Evolutionary conservation across 2,113 vertebrate genomes (phyloP).

Genomic region (Pollimyrus isidori): DNA sequence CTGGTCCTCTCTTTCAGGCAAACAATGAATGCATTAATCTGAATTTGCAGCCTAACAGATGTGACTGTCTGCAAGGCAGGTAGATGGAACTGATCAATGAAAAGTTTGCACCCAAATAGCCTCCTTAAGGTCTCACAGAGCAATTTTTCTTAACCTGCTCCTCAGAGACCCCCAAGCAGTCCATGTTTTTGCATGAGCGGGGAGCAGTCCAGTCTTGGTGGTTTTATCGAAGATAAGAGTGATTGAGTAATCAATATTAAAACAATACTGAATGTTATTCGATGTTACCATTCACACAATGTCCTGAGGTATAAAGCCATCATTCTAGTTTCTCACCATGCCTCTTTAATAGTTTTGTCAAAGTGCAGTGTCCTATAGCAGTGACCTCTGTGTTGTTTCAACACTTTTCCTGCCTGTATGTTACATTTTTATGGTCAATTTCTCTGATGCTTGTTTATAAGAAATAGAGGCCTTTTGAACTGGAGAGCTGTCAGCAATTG

Average conservation of each 20-base stretch:
- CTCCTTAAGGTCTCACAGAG: not conserved
- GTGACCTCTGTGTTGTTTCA: not conserved
- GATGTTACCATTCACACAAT: not conserved
- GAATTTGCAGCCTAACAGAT: not conserved
- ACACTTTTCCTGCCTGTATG: not conserved
- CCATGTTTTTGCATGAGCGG: not conserved
- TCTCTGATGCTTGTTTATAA: not conserved
- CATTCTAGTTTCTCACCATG: not conserved
- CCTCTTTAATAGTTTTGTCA: not conserved
- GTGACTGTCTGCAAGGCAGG: not conserved
- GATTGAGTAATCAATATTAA: not conserved
- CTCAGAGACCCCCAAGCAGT: not conserved
- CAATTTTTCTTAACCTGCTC: not conserved
- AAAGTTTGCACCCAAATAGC: not conserved
- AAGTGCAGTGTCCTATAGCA: not conserved
- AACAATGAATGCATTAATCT: not conserved
- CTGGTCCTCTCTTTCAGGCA: not conserved
- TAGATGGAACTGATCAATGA: constrained; percentile 30
- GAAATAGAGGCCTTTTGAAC: not conserved
- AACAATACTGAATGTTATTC: not conserved
- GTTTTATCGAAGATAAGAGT: not conserved
- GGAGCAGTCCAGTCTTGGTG: not conserved
- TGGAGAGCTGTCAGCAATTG: not conserved
- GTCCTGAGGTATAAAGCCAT: not conserved
- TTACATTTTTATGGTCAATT: not conserved